phyloP scores from a whole-genome alignment of 2,888 invertebrate species.

The Herminia tarsipennalis region DNA sequence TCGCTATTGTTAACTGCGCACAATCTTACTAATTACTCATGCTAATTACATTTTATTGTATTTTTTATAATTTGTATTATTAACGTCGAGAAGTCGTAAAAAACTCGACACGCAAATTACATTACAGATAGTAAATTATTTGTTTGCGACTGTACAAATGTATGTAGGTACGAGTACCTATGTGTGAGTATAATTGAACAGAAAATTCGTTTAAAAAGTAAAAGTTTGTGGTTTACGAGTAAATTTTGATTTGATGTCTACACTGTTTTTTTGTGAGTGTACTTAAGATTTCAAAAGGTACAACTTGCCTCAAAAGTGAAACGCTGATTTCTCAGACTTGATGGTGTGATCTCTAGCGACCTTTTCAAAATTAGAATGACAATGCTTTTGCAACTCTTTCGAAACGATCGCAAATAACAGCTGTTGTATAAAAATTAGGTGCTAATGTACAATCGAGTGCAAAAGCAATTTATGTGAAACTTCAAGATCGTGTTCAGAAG shows the following conservation, averaged over 20 bases:
- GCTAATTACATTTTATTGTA: conserved; percentile 32
- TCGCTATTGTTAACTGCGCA: conserved; percentile 17
- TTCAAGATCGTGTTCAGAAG: conserved; percentile 50
- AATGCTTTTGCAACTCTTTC: too few relatives aligned
- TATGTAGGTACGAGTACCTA: background rate
- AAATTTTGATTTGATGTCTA: too few relatives aligned
- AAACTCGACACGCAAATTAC: conserved; percentile 8
- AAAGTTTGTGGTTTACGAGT: too few relatives aligned
- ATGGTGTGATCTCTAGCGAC: too few relatives aligned
- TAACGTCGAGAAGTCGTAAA: conserved; percentile 24
- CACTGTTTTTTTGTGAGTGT: too few relatives aligned
- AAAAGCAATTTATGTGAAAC: conserved; percentile 28
- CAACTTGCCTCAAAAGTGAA: too few relatives aligned
- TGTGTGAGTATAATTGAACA: background rate
- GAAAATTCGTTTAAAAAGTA: too few relatives aligned
- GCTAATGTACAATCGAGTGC: conserved; percentile 32
- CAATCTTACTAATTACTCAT: conserved; percentile 32
- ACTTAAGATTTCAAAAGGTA: too few relatives aligned
- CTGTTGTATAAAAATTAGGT: conserved; percentile 21
- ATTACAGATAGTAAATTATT: conserved; percentile 9
- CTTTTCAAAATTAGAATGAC: too few relatives aligned
- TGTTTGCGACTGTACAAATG: conserved; percentile 27
- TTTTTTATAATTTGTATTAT: conserved; percentile 33
- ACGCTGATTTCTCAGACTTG: too few relatives aligned
- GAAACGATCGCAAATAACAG: too few relatives aligned